Evolutionary conservation across 1,140 invertebrate species (phyloP).

Genomic region (Drosophila mojavensis): DNA sequence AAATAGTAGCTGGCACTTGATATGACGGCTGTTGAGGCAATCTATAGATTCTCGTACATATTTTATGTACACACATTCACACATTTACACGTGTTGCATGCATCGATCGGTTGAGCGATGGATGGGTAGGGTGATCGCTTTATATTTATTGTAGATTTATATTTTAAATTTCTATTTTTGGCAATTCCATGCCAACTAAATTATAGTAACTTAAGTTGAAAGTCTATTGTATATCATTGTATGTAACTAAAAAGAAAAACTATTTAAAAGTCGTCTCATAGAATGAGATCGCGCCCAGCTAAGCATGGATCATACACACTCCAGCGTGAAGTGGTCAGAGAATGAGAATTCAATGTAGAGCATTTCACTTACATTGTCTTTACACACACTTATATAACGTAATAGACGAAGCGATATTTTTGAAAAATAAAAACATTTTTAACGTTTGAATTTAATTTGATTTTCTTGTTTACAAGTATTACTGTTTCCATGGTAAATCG

Average conservation of each 20-base stretch:
- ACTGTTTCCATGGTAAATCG: not conserved
- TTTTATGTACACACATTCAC: constrained; percentile 48
- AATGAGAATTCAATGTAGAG: constrained; percentile 66
- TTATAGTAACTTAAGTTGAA: constrained; percentile 73
- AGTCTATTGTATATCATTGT: constrained; percentile 73
- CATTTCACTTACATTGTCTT: constrained; percentile 74
- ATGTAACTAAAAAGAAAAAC: constrained; percentile 63
- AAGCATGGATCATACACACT: constrained; percentile 34
- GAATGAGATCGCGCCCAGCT: constrained; percentile 59
- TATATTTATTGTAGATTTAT: constrained; percentile 82
- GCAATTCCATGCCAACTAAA: constrained; percentile 69
- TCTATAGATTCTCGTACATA: constrained; percentile 69
- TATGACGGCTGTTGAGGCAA: constrained; percentile 57
- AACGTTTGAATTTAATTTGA: constrained; percentile 58
- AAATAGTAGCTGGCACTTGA: constrained; percentile 44
- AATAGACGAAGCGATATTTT: constrained; percentile 77
- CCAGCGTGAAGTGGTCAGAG: constrained; percentile 49
- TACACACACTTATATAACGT: constrained; percentile 62
- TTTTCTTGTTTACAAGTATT: not conserved
- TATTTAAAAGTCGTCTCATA: constrained; percentile 59
- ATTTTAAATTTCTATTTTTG: constrained; percentile 55
- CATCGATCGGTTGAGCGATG: constrained; percentile 23
- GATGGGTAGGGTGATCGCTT: constrained; percentile 49
- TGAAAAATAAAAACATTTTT: constrained; percentile 80
- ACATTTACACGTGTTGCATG: constrained; percentile 32